Percentiles rank a stretch among this genome's conserved stretches.
Conservation (phyloP, 2,888 invertebrate genomes). For the Axea sp. region DNA sequence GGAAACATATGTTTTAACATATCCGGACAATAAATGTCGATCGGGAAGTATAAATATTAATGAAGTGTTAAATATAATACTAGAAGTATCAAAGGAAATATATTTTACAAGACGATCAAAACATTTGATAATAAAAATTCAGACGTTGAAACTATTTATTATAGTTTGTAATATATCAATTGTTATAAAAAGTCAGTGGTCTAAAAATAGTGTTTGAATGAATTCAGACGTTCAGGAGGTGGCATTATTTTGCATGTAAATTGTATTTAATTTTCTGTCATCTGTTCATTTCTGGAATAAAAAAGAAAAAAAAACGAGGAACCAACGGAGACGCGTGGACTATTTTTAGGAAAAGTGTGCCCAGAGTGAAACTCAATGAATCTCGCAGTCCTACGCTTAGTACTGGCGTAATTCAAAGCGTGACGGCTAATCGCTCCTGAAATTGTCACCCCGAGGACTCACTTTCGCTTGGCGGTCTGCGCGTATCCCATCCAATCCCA, state of each 20-base stretch:
- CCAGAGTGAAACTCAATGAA: conserved; percentile 70
- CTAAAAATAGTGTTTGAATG: too few species aligned
- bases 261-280: conserved; percentile 55
- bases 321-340: conserved; percentile 57
- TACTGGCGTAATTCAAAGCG: conserved; percentile 76
- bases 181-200: too few species aligned
- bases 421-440: conserved; percentile 79
- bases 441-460: conserved; percentile 76
- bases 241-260: conserved; percentile 32
- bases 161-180: too few species aligned
- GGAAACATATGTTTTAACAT: conserved; percentile 31
- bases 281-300: conserved; percentile 22
- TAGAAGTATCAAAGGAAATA: conserved; percentile 9
- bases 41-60: conserved; percentile 47
- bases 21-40: conserved; percentile 29
- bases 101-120: too few species aligned
- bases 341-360: conserved; percentile 75
- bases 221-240: background rate
- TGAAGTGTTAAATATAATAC: conserved; percentile 38
- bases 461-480: conserved; percentile 64
- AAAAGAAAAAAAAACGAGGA: conserved; percentile 1
- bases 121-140: background rate
- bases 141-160: too few species aligned
- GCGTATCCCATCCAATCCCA: conserved; percentile 64
- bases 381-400: conserved; percentile 74